phyloP scores from a whole-genome alignment of 2,113 vertebrate species.

The Anolis sagrei region DNA sequence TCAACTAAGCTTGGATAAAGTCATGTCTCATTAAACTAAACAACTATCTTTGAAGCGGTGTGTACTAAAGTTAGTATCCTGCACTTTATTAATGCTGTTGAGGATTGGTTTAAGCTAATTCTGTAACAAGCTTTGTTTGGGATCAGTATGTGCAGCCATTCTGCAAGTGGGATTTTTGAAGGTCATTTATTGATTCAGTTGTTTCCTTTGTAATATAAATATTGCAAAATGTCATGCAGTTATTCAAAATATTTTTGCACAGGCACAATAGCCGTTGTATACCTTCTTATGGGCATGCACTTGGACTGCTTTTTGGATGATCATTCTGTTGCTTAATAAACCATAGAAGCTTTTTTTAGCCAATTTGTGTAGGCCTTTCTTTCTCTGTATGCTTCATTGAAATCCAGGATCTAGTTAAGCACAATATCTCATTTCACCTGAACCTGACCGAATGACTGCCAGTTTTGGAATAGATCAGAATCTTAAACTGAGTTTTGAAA shows the following conservation, averaged over 20 bases:
- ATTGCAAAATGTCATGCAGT: neutral
- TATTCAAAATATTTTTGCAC: neutral
- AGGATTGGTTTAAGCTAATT: constrained; percentile 66
- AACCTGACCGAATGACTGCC: neutral
- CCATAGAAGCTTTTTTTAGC: neutral
- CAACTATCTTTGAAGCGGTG: constrained; percentile 50
- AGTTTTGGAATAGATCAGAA: neutral
- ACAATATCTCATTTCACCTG: neutral
- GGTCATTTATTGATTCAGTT: constrained; percentile 37
- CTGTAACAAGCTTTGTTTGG: constrained; percentile 58
- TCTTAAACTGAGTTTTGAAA: no score
- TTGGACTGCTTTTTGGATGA: neutral
- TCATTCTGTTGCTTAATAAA: neutral
- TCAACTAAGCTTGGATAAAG: constrained; percentile 68
- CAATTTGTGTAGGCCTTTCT: neutral
- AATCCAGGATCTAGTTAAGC: neutral
- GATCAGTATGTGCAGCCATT: constrained; percentile 27
- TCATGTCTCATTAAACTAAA: constrained; percentile 65
- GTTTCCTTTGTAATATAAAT: neutral
- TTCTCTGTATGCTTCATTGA: neutral
- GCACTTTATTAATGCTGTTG: constrained; percentile 47
- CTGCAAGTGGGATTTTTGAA: constrained; percentile 45
- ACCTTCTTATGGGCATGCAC: neutral
- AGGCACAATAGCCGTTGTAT: neutral
- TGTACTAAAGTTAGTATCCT: constrained; percentile 62